Base-by-base conservation (phyloP, 2,888 invertebrate genomes). In the Arenicola marina region DNA sequence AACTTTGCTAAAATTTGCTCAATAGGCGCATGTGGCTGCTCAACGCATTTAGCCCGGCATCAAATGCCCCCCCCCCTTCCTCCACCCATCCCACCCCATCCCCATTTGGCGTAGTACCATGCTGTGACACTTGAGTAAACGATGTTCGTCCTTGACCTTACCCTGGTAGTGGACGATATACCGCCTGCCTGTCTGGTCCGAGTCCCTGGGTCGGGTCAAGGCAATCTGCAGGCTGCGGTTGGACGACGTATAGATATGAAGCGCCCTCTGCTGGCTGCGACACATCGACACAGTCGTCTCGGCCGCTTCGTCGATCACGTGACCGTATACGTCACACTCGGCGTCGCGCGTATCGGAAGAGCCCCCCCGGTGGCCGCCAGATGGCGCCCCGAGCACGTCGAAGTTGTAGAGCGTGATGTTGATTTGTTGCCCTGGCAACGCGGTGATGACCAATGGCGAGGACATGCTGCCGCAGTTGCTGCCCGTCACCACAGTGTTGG, bases 381-480 rank as follows among this genome's bases (percentile, higher is more conserved):
- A 48, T 24, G 15, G n/a, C 26, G 48, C 7, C 48, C 7, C 7
- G 26, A 48, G 11, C 26, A 24, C 18, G 48, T 48, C 48, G 26
- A 48, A 48, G 26, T 48, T 48, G 24, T 21, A 48, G 11, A 48
- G 26, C 18, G 48, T 48, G 15, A 48, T n/a, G 48, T 48, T 48
- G 7, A 48, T 24, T 24, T 48, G 15, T 48, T 48, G 48, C 24
- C 48, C 48, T 24, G 48, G 48, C 48, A 21, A 7, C 18, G 48
- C 48, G 7, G 7, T 11, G 48, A 48, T 48, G 18, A 24, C 24
- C 15, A 48, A 24, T 11, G 48, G 48, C 24, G 48, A 48, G 7
- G 48, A n/a, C 48, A 48, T 48, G 7, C 18, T n/a, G 48, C 48
- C 48, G 24, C 48, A 48, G 48, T 48, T 48, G 18, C 18, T 48